phyloP scores from a whole-genome alignment of 2,113 vertebrate species.

The Heterochromis multidens region DNA sequence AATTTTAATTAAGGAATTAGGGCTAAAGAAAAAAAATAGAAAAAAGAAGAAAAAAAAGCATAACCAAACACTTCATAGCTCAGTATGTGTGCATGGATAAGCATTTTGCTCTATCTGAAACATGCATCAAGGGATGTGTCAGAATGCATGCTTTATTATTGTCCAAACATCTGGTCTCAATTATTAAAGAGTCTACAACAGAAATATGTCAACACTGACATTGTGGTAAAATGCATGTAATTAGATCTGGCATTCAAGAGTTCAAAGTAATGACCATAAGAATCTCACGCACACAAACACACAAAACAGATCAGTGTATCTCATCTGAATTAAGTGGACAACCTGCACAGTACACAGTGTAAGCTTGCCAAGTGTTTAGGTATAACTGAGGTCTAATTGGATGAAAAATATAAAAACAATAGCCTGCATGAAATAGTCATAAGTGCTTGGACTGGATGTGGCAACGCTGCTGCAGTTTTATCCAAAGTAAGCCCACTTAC shows the following conservation, averaged over 20 bases:
- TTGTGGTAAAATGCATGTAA: not conserved
- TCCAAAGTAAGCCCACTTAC: not conserved
- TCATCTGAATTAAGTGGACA: not conserved
- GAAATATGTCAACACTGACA: not conserved
- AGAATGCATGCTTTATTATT: not conserved
- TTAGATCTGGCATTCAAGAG: not conserved
- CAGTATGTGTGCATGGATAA: not conserved
- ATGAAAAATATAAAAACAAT: not conserved
- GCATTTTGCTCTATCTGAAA: not conserved
- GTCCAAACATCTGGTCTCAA: slow-evolving; percentile 15
- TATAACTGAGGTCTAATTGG: too few relatives aligned
- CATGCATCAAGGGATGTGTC: not conserved
- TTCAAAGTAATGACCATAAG: not conserved
- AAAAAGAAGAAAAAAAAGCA: not conserved
- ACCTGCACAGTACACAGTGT: not conserved
- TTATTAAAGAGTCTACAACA: not conserved
- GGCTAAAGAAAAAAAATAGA: not conserved
- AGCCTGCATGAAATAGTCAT: not conserved
- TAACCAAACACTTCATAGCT: not conserved
- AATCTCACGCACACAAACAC: not conserved
- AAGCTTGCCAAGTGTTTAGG: not conserved
- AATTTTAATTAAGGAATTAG: not conserved
- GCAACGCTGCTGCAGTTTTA: not conserved
- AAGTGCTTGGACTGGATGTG: not conserved
- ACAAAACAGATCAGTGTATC: not conserved